A percentile compares a stretch with the other conserved stretches of the same genome.
These are phyloP conservation scores for Arizona elegans DNA, from an alignment of 2,113 vertebrate genomes.

Conservation along the genomic window DNA sequence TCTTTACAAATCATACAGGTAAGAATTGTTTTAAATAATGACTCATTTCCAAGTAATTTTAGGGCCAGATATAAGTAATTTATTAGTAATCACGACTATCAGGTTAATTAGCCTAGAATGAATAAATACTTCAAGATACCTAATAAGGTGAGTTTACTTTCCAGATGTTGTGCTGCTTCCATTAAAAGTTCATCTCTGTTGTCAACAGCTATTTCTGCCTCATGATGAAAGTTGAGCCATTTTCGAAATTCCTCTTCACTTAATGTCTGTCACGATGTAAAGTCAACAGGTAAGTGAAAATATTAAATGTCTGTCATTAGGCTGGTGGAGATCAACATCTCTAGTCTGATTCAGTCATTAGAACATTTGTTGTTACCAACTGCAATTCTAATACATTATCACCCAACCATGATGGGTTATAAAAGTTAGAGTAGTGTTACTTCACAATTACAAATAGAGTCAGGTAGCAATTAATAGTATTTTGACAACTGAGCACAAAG, in stretches of 20 bases:
- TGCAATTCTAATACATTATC: neutral
- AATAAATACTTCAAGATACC: conserved; percentile 71
- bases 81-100: conserved; percentile 38
- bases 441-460: neutral
- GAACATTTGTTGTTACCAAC: neutral
- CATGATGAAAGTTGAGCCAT: conserved; percentile 81
- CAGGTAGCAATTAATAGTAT: neutral
- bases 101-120: neutral
- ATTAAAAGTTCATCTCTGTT: conserved; percentile 78
- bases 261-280: conserved; percentile 73
- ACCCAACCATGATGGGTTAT: neutral
- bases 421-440: neutral
- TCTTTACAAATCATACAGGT: neutral
- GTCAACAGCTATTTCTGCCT: conserved; percentile 81
- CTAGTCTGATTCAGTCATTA: neutral
- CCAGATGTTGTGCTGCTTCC: conserved; percentile 75
- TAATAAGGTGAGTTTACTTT: conserved; percentile 80
- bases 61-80: neutral
- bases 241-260: conserved; percentile 75
- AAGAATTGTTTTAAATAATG: neutral
- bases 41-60: neutral
- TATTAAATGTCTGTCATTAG: neutral
- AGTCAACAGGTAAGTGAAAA: neutral
- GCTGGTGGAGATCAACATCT: neutral
- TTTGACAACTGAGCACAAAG: neutral